These are phyloP conservation scores for Alloscopus bannaensis DNA, from an alignment of 2,888 invertebrate genomes.

Conservation along the genomic window DNA sequence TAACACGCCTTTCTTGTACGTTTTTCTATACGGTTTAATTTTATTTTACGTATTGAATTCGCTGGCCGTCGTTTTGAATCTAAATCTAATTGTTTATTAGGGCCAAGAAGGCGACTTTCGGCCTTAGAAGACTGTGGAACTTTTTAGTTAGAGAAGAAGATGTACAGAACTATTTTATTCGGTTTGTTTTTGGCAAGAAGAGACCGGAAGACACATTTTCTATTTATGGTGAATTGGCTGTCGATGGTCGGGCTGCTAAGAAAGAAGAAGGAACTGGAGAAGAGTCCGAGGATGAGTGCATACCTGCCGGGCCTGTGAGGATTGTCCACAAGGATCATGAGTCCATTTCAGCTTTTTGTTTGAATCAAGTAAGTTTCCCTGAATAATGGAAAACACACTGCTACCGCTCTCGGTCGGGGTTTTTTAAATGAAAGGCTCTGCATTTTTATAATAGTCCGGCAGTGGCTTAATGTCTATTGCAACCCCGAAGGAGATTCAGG, in stretches of 20 bases:
- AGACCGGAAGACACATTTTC: conserved; percentile 77
- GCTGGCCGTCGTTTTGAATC: background rate
- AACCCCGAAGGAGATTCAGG: conserved; percentile 97
- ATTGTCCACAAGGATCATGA: conserved; percentile 99
- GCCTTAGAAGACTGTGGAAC: conserved; percentile 88
- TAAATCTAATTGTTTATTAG: too few relatives aligned
- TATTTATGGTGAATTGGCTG: conserved; percentile 75
- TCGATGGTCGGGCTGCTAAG: conserved; percentile 58
- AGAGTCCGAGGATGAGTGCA: conserved; percentile 70
- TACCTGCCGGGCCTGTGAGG: conserved; percentile 82
- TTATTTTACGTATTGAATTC: background rate
- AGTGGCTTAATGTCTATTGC: conserved; percentile 92
- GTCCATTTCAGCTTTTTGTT: conserved; percentile 96
- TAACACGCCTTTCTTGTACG: conserved; percentile 94
- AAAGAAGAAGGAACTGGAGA: conserved; percentile 61
- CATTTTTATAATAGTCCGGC: conserved; percentile 79
- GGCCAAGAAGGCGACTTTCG: conserved; percentile 78
- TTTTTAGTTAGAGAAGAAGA: conserved; percentile 93
- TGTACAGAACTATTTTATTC: conserved; percentile 95
- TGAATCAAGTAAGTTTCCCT: conserved; percentile 85
- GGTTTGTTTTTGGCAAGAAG: conserved; percentile 93
- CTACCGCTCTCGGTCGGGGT: too few relatives aligned
- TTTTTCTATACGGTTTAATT: too few relatives aligned
- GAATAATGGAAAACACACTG: too few relatives aligned
- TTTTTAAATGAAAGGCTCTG: too few relatives aligned